These are phyloP conservation scores for Clusia tigrina DNA, from an alignment of 2,888 invertebrate genomes.

Conservation along the genomic window DNA sequence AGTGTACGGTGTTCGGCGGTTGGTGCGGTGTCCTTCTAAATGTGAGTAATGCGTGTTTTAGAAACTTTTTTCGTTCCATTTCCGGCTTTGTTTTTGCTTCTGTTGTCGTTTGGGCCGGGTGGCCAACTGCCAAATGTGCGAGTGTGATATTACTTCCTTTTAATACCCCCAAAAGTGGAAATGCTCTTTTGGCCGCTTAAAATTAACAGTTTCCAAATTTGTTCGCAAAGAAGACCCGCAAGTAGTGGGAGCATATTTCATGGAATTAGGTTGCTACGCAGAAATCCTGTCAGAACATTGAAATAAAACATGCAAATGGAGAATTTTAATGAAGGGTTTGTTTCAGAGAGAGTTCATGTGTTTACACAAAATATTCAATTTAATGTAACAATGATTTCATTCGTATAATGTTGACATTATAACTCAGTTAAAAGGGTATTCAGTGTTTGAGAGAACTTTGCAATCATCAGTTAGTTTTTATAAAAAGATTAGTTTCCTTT, in stretches of 20 bases:
- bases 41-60: neutral
- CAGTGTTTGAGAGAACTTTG: too few relatives aligned
- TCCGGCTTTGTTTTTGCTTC: neutral
- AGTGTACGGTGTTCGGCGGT: neutral
- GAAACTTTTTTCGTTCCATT: neutral
- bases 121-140: neutral
- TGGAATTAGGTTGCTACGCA: neutral
- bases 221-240: neutral
- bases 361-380: too few relatives aligned
- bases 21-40: neutral
- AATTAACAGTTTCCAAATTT: neutral
- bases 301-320: too few relatives aligned
- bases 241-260: slow-evolving; percentile 1
- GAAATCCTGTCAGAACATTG: too few relatives aligned
- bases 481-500: too few relatives aligned
- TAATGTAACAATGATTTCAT: too few relatives aligned
- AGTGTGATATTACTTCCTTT: neutral
- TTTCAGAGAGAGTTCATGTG: too few relatives aligned
- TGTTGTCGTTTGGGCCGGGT: neutral
- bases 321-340: too few relatives aligned
- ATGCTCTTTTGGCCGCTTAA: neutral
- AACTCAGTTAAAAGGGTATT: too few relatives aligned
- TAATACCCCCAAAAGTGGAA: neutral
- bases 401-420: too few relatives aligned
- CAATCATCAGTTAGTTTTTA: too few relatives aligned